Percentiles rank a stretch among this genome's conserved stretches.
phyloP scores from a whole-genome alignment of 2,113 vertebrate species.

The Cololabis saira region DNA sequence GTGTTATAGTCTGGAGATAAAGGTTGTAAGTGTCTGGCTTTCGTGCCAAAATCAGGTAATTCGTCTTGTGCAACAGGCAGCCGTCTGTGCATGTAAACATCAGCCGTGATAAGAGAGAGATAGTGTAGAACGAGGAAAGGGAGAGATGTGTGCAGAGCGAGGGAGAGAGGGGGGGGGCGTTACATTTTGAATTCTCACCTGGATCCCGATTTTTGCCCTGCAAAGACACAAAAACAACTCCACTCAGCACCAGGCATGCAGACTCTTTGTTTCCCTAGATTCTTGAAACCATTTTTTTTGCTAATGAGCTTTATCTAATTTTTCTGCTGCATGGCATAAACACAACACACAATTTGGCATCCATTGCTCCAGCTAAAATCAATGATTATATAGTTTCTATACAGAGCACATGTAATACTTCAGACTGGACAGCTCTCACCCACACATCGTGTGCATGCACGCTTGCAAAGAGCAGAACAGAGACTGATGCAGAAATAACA shows the following conservation, averaged over 20 bases:
- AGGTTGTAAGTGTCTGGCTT: too few species aligned
- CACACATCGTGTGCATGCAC: background rate
- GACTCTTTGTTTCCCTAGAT: background rate
- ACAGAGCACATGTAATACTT: conserved; percentile 10
- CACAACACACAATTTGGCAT: background rate
- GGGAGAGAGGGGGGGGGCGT: background rate
- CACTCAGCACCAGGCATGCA: background rate
- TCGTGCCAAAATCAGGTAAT: too few species aligned
- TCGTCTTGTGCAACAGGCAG: too few species aligned
- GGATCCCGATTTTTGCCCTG: conserved; percentile 86
- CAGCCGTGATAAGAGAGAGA: too few species aligned
- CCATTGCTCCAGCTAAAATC: conserved; percentile 10
- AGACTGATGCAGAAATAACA: background rate
- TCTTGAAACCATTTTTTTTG: background rate
- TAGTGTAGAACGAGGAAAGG: too few species aligned
- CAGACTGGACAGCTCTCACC: conserved; percentile 3
- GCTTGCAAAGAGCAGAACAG: background rate
- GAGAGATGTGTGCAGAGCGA: background rate
- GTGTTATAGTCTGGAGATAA: too few species aligned
- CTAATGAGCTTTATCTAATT: background rate
- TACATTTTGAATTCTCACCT: conserved; percentile 81
- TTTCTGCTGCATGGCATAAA: background rate
- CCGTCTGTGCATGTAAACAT: too few species aligned
- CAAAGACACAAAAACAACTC: conserved; percentile 27
- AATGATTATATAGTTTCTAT: background rate